These are phyloP conservation scores for Numida meleagris DNA, from an alignment of 2,113 vertebrate genomes.

Conservation along the genomic window DNA sequence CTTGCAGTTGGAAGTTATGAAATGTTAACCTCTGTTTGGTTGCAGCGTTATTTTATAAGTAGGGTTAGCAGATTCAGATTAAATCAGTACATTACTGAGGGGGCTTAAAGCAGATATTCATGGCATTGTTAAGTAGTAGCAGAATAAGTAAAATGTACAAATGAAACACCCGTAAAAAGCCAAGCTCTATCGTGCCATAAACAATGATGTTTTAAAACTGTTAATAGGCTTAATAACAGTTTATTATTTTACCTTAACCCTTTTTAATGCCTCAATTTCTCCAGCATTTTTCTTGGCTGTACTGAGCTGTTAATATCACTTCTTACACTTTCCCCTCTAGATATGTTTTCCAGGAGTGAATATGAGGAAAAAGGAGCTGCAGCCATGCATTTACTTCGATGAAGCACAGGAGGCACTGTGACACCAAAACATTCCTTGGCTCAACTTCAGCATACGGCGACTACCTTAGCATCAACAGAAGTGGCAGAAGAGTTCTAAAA, in stretches of 20 bases:
- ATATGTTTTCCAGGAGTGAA: constrained; percentile 34
- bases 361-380: constrained; percentile 2
- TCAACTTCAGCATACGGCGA: not conserved
- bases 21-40: constrained; percentile 49
- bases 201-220: constrained; percentile 59
- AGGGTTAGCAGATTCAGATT: constrained; percentile 24
- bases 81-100: not conserved
- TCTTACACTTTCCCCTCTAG: constrained; percentile 48
- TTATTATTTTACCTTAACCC: constrained; percentile 60
- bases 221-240: constrained; percentile 64
- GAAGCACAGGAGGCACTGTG: not conserved
- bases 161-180: not conserved
- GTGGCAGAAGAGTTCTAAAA: constrained; percentile 18
- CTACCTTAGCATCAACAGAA: not conserved
- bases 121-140: not conserved
- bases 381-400: not conserved
- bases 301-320: constrained; percentile 56
- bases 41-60: constrained; percentile 35
- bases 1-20: not conserved
- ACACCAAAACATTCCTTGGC: not conserved
- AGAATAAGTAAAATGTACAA: constrained; percentile 8
- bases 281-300: constrained; percentile 23
- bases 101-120: not conserved
- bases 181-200: not conserved
- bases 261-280: not conserved